Evolutionary conservation across 1,140 invertebrate species (phyloP).

Genomic region (Pectinophora gossypiella): DNA sequence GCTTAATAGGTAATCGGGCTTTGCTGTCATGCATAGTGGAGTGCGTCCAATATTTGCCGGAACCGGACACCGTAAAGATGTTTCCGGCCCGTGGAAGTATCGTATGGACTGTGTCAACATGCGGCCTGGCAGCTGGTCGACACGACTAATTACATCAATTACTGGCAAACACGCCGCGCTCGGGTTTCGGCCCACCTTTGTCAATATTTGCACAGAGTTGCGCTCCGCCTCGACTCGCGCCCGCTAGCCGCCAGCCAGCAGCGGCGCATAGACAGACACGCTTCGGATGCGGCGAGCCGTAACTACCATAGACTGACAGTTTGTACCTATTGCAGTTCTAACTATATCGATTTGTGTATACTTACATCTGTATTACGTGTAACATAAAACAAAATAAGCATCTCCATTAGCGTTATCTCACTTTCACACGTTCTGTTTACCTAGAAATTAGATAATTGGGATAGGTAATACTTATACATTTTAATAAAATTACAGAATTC

Average conservation of each 20-base stretch:
- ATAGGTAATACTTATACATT: too few species aligned
- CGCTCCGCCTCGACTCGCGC: slow-evolving; percentile 13
- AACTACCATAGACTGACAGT: too few species aligned
- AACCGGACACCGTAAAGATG: slow-evolving; percentile 63
- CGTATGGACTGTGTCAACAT: slow-evolving; percentile 68
- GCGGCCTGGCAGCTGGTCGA: slow-evolving; percentile 62
- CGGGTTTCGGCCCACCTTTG: slow-evolving; percentile 68
- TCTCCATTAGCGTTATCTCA: too few species aligned
- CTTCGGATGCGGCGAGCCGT: too few species aligned
- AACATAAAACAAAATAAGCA: too few species aligned
- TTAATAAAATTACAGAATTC: too few species aligned
- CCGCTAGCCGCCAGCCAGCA: background rate
- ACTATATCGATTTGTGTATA: too few species aligned
- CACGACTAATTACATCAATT: slow-evolving; percentile 75
- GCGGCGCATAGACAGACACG: too few species aligned
- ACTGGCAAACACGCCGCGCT: slow-evolving; percentile 60
- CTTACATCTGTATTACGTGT: too few species aligned
- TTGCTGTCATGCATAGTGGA: slow-evolving; percentile 57
- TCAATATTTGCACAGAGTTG: slow-evolving; percentile 59
- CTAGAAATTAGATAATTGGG: too few species aligned
- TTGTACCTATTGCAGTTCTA: too few species aligned
- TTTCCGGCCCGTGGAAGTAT: slow-evolving; percentile 69
- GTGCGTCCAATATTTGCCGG: slow-evolving; percentile 65
- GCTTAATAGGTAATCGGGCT: slow-evolving; percentile 16
- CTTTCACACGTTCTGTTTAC: too few species aligned